Evolutionary conservation across 2,797 vertebrate genomes (phyloP), one percentile per base, ranked within the genome.

Genomic region (Avahi laniger): DNA sequence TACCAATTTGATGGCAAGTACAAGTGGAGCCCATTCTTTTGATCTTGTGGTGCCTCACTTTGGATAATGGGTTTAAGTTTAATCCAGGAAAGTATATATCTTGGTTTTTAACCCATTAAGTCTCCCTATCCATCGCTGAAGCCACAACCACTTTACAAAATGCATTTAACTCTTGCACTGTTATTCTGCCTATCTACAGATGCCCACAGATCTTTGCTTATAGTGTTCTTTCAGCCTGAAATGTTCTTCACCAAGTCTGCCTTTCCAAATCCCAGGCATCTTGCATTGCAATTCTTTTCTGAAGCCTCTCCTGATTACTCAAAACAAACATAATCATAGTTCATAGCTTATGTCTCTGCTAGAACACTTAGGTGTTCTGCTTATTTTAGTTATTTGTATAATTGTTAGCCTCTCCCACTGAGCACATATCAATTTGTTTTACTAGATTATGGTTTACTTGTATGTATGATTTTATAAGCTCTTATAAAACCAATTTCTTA

Each of bases 391-490:
- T 73, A 80, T 38, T 59, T 43, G 7, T 38, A 2, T 52, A 82
- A 83, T 73, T 69, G 4, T 79, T 48, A 86, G 3, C 80, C 8
- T 89, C 10, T 81, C 24, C 48, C 78, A 52, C 65, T 82, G 63
- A 12, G 5, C 54, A 88, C 48, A n/a, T 85, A 69, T 79, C 35
- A 24, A 52, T 76, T 57, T 79, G 48, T 63, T 91, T 96, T 92
- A 85, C 57, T 67, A 86, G 63, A 88, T 94, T 59, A 17, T 73
- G 33, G 57, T 89, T 96, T 89, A 89, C 79, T 81, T 94, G 72
- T 86, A 84, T 91, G 75, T 81, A 33, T 48, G 41, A 94, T 89
- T 96, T 96, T 75, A 87, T 13, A 76, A 88, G 46, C 46, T 69
- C 35, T 76, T 35, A n/a, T 52, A 72, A 79, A 57, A 81, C 33